Evolutionary conservation across 2,888 invertebrate genomes (phyloP), one percentile per base, ranked within the genome.

Genomic region (Arge pagana): DNA sequence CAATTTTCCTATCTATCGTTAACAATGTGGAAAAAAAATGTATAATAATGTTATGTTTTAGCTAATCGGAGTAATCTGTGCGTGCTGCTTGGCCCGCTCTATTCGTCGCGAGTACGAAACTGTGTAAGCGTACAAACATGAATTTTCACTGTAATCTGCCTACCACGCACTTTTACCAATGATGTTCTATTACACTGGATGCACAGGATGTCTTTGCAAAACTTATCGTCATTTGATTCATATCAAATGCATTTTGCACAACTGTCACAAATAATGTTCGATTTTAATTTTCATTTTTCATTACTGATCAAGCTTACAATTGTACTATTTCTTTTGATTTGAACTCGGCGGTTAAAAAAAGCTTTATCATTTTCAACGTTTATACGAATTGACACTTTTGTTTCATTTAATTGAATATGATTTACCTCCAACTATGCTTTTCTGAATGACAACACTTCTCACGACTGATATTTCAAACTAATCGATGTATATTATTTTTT

Each of bases 51-150:
- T 65, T 56, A n/a, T 67, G 57, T 77, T 86, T 58, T 82, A 91
- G 92, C 80, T 96, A 42, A 81, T 96, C 67, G 96, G 95, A 41
- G 89, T 96, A 50, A 81, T 93, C 58, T 95, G 94, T 76, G 93
- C 96, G 23, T 96, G 96, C 81, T 92, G 91, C 75, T 82, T 97
- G 77, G 95, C 93, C 61, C 87, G 93, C 70, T 91, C 93, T 64
- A 93, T 97, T 74, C 90, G 92, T 74, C 89, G 88, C 77, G 93
- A 93, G 76, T 96, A 95, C 79, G 91, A 95, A 79, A 90, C 89
- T 40, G 88, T 88, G 68, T 88, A 87, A 83, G 73, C 63, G 58
- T 57, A 59, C 52, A 56, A 62, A 62, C 54, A 62, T 59, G 61
- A 66, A 61, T 66, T 64, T 65, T 63, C 58, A 64, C 57, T 64